Conservation (phyloP, 2,888 invertebrate species). For the Mystacides longicornis region DNA sequence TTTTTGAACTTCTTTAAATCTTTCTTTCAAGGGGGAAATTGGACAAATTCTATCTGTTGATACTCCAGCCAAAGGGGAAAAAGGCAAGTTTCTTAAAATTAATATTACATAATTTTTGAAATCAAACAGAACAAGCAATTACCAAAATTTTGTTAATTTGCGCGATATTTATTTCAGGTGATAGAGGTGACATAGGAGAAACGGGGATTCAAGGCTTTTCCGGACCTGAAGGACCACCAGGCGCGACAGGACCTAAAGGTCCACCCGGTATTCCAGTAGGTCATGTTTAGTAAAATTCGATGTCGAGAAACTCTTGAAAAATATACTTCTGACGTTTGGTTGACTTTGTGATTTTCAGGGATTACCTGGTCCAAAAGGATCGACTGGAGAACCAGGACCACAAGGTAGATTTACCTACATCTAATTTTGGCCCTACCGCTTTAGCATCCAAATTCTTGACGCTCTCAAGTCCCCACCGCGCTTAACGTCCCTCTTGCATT, state of each 20-base stretch:
- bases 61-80: neutral
- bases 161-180: constrained; percentile 32
- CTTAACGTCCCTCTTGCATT: no score
- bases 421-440: no score
- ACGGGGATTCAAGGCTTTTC: constrained; percentile 6
- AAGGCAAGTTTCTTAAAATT: neutral
- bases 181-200: constrained; percentile 32
- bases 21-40: neutral
- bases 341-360: constrained; percentile 10
- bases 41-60: neutral
- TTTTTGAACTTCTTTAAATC: neutral
- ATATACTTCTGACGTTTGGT: neutral
- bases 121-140: constrained; percentile 26
- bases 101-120: neutral
- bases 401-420: constrained; percentile 2
- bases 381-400: constrained; percentile 8
- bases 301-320: neutral
- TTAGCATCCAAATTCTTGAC: no score
- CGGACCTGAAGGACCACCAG: constrained; percentile 30
- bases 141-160: neutral
- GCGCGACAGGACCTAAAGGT: constrained; percentile 40
- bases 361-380: constrained; percentile 7
- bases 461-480: no score
- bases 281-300: neutral
- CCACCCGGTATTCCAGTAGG: constrained; percentile 1